Conservation (phyloP, 2,797 vertebrate genomes). For the Aphelocoma californica region DNA sequence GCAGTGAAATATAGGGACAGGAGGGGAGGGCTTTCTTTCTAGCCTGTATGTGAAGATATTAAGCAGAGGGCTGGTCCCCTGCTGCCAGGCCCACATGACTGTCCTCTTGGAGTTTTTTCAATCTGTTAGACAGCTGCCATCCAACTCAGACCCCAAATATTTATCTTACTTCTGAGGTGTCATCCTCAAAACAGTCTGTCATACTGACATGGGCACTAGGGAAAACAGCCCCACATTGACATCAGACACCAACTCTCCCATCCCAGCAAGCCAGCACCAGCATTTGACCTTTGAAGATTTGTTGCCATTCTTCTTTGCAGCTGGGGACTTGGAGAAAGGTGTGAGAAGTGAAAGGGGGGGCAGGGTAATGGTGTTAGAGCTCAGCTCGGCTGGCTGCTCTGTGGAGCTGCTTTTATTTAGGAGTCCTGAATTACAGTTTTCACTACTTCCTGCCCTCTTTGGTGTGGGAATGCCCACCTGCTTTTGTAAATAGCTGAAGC, state of each 20-base stretch:
- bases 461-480: not conserved
- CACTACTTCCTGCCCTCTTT: not conserved
- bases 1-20: not conserved
- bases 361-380: not conserved
- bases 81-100: not conserved
- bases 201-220: not conserved
- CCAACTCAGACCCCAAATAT: not conserved
- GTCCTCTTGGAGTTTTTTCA: not conserved
- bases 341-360: not conserved
- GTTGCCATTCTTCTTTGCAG: not conserved
- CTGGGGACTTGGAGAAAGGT: not conserved
- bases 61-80: not conserved
- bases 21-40: not conserved
- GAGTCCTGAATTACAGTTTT: not conserved
- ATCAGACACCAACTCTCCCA: not conserved
- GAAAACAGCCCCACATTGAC: not conserved
- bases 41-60: not conserved
- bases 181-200: not conserved
- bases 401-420: not conserved
- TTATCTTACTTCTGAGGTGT: slow-evolving; percentile 13
- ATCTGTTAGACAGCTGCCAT: slow-evolving; percentile 31
- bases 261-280: not conserved
- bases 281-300: not conserved
- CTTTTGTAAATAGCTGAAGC: not conserved
- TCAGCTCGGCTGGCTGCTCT: not conserved